Evolutionary conservation across 2,113 vertebrate species (phyloP).

Genomic region (Anser cygnoides): DNA sequence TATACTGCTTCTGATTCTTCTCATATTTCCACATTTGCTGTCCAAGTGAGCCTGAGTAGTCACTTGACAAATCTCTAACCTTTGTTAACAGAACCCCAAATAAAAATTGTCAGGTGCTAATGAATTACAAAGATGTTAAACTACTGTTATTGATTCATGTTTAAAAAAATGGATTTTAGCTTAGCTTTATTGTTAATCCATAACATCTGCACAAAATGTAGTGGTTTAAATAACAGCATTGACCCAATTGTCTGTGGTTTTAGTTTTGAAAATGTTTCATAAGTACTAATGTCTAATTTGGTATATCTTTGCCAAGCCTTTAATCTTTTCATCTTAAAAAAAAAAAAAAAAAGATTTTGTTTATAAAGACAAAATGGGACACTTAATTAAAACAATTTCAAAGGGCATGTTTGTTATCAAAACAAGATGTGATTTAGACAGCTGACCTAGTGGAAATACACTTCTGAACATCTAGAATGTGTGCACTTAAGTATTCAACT

Average conservation of each 20-base stretch:
- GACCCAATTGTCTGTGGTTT: not conserved
- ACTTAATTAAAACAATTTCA: not conserved
- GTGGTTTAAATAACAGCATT: not conserved
- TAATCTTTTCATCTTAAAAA: not conserved
- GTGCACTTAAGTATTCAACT: not conserved
- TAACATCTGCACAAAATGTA: not conserved
- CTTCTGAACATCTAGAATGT: not conserved
- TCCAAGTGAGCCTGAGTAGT: not conserved
- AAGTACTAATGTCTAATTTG: not conserved
- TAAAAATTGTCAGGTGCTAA: not conserved
- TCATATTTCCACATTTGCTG: not conserved
- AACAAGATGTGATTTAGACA: slow-evolving; percentile 12
- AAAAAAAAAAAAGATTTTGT: not conserved
- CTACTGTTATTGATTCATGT: not conserved
- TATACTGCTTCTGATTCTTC: not conserved
- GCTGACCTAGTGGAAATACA: not conserved
- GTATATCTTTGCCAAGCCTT: not conserved
- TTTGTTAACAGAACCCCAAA: not conserved
- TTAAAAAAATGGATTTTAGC: not conserved
- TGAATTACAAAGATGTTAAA: not conserved
- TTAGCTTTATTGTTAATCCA: not conserved
- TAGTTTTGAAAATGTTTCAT: not conserved
- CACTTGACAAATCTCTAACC: not conserved
- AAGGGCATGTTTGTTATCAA: slow-evolving; percentile 31
- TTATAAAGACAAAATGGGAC: not conserved